A percentile compares a stretch with the other conserved stretches of the same genome.
These are phyloP conservation scores for Eclectus roratus DNA, from an alignment of 2,113 vertebrate species.

Conservation along the genomic window DNA sequence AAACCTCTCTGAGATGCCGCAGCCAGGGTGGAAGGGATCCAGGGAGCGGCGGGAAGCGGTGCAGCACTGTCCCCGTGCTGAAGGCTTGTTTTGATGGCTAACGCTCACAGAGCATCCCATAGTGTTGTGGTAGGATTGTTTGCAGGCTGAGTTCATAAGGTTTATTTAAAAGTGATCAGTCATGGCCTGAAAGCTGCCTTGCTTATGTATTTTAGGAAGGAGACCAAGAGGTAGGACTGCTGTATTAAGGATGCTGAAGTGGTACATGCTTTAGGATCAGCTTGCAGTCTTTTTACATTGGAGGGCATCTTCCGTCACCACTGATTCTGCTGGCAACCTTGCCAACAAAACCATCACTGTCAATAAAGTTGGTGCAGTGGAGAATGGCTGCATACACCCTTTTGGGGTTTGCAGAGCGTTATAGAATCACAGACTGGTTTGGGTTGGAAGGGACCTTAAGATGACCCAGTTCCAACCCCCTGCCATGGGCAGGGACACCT, in stretches of 20 bases:
- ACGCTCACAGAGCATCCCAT: slow-evolving; percentile 11
- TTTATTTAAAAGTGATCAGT: not conserved
- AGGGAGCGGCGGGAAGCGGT: not conserved
- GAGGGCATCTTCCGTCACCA: not conserved
- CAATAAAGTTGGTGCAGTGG: not conserved
- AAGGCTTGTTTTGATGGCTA: slow-evolving; percentile 13
- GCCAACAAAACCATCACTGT: not conserved
- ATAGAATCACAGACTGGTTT: not conserved
- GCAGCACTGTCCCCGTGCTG: not conserved
- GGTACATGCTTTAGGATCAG: not conserved
- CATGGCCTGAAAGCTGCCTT: not conserved
- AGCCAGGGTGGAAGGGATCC: slow-evolving; percentile 59
- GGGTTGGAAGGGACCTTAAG: not conserved
- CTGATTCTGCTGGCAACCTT: not conserved
- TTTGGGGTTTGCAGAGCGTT: not conserved
- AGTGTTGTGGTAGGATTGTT: not conserved
- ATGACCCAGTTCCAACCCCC: not conserved
- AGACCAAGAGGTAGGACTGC: rapidly evolving
- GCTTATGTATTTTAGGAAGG: not conserved
- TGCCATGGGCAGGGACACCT: not conserved
- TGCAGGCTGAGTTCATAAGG: not conserved
- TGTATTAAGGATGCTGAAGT: not conserved
- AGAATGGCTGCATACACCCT: not conserved
- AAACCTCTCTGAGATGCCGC: slow-evolving; percentile 28
- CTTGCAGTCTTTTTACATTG: not conserved